Evolutionary conservation across 2,797 vertebrate genomes (phyloP).

Genomic region (Bradypus variegatus): DNA sequence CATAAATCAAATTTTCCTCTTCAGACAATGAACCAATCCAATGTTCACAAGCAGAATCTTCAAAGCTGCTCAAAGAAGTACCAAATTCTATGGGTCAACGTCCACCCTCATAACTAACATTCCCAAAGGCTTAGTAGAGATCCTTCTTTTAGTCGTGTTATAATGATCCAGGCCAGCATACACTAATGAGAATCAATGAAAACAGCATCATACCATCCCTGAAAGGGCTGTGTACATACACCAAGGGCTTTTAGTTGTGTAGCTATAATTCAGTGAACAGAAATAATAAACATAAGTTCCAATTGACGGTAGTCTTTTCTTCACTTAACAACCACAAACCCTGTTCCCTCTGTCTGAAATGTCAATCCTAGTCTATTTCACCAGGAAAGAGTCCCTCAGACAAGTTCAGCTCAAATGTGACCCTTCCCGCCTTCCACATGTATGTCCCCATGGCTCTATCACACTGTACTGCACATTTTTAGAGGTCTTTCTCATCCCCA

Average conservation of each 20-base stretch:
- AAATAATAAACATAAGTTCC: neutral
- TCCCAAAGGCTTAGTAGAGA: neutral
- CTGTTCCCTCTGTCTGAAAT: neutral
- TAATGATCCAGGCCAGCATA: neutral
- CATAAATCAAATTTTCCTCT: neutral
- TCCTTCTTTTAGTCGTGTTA: neutral
- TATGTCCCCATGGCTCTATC: neutral
- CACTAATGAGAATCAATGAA: neutral
- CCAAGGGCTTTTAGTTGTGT: neutral
- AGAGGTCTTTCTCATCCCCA: neutral
- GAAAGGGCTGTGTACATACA: neutral
- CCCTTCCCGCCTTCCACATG: neutral
- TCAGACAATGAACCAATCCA: neutral
- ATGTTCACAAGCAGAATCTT: neutral
- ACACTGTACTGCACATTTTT: neutral
- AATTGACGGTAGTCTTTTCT: neutral
- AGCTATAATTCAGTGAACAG: neutral
- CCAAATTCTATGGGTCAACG: neutral
- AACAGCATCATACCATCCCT: neutral
- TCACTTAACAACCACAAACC: neutral
- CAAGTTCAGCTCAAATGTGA: neutral
- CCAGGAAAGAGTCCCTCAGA: neutral
- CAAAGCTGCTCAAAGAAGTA: neutral
- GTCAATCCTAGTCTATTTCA: neutral
- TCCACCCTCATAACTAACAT: neutral